These are phyloP conservation scores for Cyphomyrmex costatus DNA, from an alignment of 1,140 invertebrate genomes.

Conservation along the genomic window DNA sequence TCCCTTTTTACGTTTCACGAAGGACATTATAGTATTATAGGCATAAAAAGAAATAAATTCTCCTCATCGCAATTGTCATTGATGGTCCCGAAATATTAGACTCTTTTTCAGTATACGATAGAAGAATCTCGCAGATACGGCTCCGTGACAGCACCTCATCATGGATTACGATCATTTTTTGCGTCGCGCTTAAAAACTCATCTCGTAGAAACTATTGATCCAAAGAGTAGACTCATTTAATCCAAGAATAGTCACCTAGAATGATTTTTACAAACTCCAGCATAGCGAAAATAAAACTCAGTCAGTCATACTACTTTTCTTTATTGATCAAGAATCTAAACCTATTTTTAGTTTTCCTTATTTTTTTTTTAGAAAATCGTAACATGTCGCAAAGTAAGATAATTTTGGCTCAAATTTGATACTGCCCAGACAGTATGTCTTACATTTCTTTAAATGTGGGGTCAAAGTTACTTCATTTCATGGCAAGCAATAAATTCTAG, in stretches of 20 bases:
- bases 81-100: slow-evolving; percentile 10
- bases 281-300: neutral
- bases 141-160: neutral
- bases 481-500: neutral
- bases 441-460: neutral
- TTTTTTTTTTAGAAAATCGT: neutral
- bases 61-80: neutral
- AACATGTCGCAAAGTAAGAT: too few relatives aligned
- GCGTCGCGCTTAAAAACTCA: neutral
- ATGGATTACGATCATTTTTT: neutral
- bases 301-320: too few relatives aligned
- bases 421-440: too few relatives aligned
- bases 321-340: neutral
- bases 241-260: neutral
- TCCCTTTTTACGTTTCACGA: slow-evolving; percentile 14
- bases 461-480: neutral
- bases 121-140: neutral
- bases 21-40: neutral
- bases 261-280: neutral
- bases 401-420: too few relatives aligned
- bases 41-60: slow-evolving; percentile 1
- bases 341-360: neutral
- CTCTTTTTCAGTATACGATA: neutral
- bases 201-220: neutral
- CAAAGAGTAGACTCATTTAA: neutral